Percentiles rank a stretch among this genome's conserved stretches.
Evolutionary conservation across 1,140 invertebrate genomes (phyloP).

Genomic region (Belonocnema kinseyi): DNA sequence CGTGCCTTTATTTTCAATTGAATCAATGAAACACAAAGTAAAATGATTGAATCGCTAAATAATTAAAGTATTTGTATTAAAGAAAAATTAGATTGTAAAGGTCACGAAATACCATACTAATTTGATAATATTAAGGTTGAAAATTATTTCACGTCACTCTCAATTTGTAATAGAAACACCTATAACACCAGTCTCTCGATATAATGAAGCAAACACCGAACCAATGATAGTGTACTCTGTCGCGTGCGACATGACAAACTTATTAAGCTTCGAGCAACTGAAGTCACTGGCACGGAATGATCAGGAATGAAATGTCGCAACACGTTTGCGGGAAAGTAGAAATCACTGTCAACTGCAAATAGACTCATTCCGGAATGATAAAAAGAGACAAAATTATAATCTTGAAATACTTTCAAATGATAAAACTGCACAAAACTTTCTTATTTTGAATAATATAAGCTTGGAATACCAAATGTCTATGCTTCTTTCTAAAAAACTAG

Average conservation of each 20-base stretch:
- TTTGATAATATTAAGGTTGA: conserved; percentile 1
- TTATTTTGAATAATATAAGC: no score
- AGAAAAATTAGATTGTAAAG: not conserved
- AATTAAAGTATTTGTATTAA: not conserved
- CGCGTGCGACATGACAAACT: conserved; percentile 21
- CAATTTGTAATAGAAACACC: conserved; percentile 19
- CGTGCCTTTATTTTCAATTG: no score
- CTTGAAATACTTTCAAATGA: not conserved
- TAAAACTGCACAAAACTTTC: no score
- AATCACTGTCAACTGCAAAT: conserved; percentile 7
- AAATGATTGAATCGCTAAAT: no score
- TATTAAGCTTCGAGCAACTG: conserved; percentile 15
- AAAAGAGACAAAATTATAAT: not conserved
- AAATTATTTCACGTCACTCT: conserved; percentile 18
- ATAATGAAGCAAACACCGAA: conserved; percentile 8
- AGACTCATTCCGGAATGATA: not conserved
- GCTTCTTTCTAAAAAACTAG: no score
- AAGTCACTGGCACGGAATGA: conserved; percentile 23
- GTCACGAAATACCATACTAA: not conserved
- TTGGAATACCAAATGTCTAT: no score
- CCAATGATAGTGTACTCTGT: conserved; percentile 15
- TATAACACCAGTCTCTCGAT: conserved; percentile 5
- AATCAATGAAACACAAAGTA: no score
- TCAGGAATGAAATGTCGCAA: conserved; percentile 20
- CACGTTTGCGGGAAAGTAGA: not conserved